phyloP scores from a whole-genome alignment of 2,113 vertebrate species.

The Calidris pygmaea region DNA sequence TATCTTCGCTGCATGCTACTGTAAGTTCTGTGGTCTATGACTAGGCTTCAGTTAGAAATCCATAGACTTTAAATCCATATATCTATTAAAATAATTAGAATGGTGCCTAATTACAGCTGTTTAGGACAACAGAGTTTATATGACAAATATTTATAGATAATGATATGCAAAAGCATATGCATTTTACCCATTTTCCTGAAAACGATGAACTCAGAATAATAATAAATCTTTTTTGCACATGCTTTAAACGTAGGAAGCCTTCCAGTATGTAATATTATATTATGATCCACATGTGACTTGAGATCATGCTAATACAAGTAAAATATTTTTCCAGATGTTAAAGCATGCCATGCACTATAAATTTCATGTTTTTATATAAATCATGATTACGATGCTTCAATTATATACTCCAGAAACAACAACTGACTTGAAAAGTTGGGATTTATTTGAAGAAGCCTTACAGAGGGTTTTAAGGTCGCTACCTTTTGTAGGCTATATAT shows the following conservation, averaged over 20 bases:
- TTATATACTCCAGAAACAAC: neutral
- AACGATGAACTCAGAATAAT: neutral
- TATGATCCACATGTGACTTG: neutral
- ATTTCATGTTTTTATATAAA: neutral
- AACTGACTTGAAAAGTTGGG: neutral
- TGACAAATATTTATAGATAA: neutral
- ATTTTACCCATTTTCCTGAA: neutral
- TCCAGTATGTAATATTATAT: neutral
- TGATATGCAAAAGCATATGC: neutral
- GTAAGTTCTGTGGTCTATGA: neutral
- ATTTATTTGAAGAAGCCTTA: neutral
- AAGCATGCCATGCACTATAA: neutral
- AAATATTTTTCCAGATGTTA: slow-evolving; percentile 31
- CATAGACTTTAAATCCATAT: neutral
- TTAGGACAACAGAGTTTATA: neutral
- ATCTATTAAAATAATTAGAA: neutral
- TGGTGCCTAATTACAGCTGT: neutral
- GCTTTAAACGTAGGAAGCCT: neutral
- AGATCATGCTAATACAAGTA: neutral
- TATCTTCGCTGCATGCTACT: neutral
- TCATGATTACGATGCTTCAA: neutral
- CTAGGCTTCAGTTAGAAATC: neutral
- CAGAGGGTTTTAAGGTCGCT: neutral
- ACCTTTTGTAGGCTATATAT: neutral
- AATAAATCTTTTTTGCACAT: neutral